Conservation (phyloP, 2,113 vertebrate genomes). For the Gopherus evgoodei region DNA sequence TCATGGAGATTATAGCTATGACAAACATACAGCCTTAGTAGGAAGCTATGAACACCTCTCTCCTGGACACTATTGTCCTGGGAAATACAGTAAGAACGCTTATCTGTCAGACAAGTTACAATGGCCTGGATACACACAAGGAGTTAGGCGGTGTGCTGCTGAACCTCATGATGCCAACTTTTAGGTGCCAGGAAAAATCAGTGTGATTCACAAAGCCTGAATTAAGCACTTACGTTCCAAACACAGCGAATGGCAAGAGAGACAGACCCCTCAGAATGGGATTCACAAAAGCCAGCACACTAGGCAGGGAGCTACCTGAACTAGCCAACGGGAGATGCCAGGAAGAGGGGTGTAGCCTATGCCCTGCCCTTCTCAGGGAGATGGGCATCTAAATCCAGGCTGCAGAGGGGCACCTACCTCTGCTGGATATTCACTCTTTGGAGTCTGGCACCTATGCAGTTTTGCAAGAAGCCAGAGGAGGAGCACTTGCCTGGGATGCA, state of each 20-base stretch:
- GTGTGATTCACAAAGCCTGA: background rate
- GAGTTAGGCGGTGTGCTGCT: background rate
- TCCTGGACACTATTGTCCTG: background rate
- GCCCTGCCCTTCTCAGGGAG: no score
- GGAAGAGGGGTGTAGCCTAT: no score
- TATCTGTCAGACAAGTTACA: background rate
- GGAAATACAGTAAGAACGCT: background rate
- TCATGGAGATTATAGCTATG: background rate
- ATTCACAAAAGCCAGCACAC: background rate
- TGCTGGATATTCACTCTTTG: background rate
- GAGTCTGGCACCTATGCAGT: background rate
- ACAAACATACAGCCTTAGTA: background rate
- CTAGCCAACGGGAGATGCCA: no score
- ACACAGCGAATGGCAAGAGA: background rate
- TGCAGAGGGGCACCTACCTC: background rate
- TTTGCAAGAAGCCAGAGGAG: background rate
- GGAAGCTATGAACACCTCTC: background rate
- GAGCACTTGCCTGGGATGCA: no score
- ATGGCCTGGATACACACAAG: background rate
- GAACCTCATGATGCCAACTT: background rate
- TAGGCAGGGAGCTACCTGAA: background rate
- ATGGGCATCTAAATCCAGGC: no score
- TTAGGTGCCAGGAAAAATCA: background rate
- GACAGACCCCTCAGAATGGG: background rate
- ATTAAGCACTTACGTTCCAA: background rate